Evolutionary conservation across 2,888 invertebrate species (phyloP).

Genomic region (Trichacis sp.): DNA sequence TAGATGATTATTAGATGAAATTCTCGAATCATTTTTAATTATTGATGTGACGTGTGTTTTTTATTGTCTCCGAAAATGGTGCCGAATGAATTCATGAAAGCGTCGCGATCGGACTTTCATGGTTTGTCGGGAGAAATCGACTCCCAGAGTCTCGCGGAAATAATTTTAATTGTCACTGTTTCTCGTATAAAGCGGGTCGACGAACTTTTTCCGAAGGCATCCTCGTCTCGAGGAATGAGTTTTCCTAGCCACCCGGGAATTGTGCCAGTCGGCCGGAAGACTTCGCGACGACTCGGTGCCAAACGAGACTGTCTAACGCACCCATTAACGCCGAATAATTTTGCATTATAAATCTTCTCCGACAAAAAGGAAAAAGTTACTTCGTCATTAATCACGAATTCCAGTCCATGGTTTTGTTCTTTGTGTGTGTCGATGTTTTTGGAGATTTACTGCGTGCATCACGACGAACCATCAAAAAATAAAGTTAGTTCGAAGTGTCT

Average conservation of each 20-base stretch:
- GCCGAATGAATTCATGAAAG: no score
- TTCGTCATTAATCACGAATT: no score
- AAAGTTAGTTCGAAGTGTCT: no score
- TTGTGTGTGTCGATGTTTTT: no score
- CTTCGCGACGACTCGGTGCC: conserved; percentile 39
- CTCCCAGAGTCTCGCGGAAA: background rate
- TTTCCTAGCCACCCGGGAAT: conserved; percentile 40
- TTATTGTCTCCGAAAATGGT: no score
- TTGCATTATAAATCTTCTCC: conserved; percentile 5
- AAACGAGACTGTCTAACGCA: conserved; percentile 43
- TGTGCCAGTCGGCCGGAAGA: conserved; percentile 45
- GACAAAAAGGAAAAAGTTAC: conserved; percentile 7
- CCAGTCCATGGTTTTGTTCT: no score
- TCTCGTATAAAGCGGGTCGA: conserved; percentile 34
- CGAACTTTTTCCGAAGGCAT: conserved; percentile 31
- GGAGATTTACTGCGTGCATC: no score
- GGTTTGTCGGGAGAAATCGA: background rate
- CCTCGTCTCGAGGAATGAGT: conserved; percentile 30
- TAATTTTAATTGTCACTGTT: conserved; percentile 12
- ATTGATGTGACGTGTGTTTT: no score
- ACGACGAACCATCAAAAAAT: no score
- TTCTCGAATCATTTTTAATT: no score
- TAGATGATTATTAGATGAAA: no score
- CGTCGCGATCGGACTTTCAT: background rate
- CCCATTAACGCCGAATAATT: conserved; percentile 29